Conservation (phyloP, 2,797 vertebrate genomes). For the Prunella strophiata region DNA sequence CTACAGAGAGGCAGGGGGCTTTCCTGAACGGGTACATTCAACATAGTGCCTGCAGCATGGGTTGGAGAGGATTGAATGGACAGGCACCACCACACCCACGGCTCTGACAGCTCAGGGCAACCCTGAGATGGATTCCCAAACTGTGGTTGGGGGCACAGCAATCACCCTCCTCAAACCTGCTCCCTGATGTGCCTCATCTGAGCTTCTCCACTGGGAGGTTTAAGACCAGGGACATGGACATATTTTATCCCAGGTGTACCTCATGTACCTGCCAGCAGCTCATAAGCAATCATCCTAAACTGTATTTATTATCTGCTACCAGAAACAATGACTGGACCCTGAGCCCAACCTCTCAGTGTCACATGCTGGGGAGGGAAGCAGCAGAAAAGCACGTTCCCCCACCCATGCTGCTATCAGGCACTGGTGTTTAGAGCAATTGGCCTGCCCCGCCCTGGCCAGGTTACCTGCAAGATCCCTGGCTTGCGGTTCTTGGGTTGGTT, state of each 20-base stretch:
- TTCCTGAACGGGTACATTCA: background rate
- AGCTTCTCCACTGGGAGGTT: background rate
- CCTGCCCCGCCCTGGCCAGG: background rate
- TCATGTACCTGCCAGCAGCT: background rate
- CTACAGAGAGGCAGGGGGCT: background rate
- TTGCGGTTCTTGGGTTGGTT: conserved; percentile 67
- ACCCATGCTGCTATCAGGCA: fast-evolving
- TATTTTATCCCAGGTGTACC: background rate
- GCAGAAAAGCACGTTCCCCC: fast-evolving
- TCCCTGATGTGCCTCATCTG: background rate
- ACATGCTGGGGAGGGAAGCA: background rate
- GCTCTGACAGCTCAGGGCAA: background rate
- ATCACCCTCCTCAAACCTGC: background rate
- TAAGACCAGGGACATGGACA: background rate
- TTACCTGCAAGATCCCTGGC: conserved; percentile 66
- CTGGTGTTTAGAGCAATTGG: background rate
- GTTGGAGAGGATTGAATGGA: background rate
- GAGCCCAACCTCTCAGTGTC: background rate
- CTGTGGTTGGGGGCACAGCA: fast-evolving
- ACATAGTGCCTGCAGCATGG: fast-evolving
- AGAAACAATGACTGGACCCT: background rate
- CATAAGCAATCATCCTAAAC: background rate
- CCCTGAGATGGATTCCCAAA: background rate
- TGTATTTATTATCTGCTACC: background rate
- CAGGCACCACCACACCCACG: background rate